These are phyloP conservation scores for Zaprionus ornatus DNA, from an alignment of 1,140 invertebrate species.

Conservation along the genomic window DNA sequence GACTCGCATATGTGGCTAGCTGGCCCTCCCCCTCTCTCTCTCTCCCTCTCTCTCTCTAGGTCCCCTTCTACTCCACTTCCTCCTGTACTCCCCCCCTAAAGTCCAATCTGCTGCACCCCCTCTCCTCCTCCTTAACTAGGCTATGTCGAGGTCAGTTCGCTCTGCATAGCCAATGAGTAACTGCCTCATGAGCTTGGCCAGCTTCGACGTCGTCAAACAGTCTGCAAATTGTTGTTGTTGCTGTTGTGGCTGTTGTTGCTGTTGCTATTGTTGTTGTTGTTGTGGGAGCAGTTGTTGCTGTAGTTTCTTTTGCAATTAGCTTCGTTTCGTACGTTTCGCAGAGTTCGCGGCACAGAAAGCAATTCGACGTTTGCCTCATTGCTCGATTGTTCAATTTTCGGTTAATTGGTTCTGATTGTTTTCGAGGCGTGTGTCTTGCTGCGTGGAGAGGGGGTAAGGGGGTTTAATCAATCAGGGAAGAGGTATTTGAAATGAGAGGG, in stretches of 20 bases:
- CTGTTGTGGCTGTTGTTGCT: neutral
- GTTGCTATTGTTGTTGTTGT: conserved; percentile 9
- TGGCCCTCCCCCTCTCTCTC: neutral
- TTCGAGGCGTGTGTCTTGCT: conserved; percentile 64
- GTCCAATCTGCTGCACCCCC: neutral
- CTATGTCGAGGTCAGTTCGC: conserved; percentile 51
- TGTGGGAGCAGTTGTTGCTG: neutral
- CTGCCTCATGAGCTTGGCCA: conserved; percentile 16
- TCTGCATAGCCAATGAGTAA: conserved; percentile 68
- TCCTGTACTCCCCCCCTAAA: too few species aligned
- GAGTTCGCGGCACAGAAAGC: conserved; percentile 31
- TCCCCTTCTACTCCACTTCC: too few species aligned
- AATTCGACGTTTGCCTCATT: conserved; percentile 46
- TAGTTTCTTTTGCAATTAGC: conserved; percentile 77
- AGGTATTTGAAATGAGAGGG: neutral
- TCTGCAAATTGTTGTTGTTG: conserved; percentile 46
- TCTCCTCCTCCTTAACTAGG: conserved; percentile 32
- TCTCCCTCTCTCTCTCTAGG: neutral
- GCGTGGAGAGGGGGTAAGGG: neutral
- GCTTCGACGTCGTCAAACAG: conserved; percentile 66
- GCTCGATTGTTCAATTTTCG: conserved; percentile 77
- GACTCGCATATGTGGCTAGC: conserved; percentile 29
- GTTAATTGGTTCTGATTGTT: conserved; percentile 82
- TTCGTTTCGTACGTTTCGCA: conserved; percentile 33
- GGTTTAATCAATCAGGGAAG: too few species aligned